Base-by-base conservation (phyloP, 2,113 vertebrate species). In the Mugil cephalus region DNA sequence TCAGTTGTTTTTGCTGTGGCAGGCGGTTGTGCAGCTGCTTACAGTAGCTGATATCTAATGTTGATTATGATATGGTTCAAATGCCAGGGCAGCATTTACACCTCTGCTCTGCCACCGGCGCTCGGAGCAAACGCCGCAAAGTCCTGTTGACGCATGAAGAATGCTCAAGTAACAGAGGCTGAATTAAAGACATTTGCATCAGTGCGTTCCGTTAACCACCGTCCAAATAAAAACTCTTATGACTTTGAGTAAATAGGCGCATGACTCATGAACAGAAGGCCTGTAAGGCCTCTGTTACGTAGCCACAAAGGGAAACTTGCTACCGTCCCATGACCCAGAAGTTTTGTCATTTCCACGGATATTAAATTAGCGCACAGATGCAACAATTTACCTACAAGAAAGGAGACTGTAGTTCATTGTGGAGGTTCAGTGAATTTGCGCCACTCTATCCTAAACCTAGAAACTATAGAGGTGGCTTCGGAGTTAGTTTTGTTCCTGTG, bases 191-290 rank as follows among this genome's bases (percentile, higher is more conserved):
- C 36, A 64, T 74, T 48, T 69, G 47, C 35, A 64, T 67, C n/a
- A 9, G 6, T 45, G 39, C 54, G 48, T 69, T 67, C 9, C 59
- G 39, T 61, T 55, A 15, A 60, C 52, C 47, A 30, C 10, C 21
- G 58, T 50, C 18, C 39, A 35, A 55, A 17, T 53, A 53, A 30
- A 2, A 79, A 75, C 18, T n/a, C 74, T 54, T 63, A 56, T 73
- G 78, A 84, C 55, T 51, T 70, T 18, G 64, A 79, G 19, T 10
- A 36, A 74, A 74, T 13, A 10, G 66, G 65, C 24, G 5, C 58
- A 69, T 89, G 72, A 80, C 75, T 78, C 66, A 52, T 11, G n/a
- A n/a, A 69, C 48, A 48, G 17, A 47, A 61, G 21, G 52, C 43
- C 5, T 67, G 45, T 34, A 34, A 69, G 38, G 59, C 35, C 8